Evolutionary conservation across 2,888 invertebrate genomes (phyloP), one percentile per base, ranked within the genome.

Genomic region (Drosophila quinaria): DNA sequence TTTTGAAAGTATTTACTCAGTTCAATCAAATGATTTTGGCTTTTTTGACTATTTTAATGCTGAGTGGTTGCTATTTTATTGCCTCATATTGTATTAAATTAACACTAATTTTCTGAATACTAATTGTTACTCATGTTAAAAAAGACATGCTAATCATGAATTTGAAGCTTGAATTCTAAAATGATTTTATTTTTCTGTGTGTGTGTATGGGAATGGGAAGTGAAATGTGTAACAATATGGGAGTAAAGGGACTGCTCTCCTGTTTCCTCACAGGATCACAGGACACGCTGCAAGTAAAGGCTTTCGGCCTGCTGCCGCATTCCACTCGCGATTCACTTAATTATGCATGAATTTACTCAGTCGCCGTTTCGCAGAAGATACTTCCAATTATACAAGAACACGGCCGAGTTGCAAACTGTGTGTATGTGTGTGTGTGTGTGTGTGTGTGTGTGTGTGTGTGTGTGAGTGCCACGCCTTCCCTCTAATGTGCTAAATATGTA

Each of bases 321-420:
- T 19, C 19, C 22, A 25, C 55, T 56, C 35, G 78, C 78, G 78
- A 77, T 78, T 61, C 64, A 54, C 67, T 81, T 78, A 79, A 79
- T 77, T 79, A 79, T 79, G 78, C 81, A 79, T 80, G 78, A 79
- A 77, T 81, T 79, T 78, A 80, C 81, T 78, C 72, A 77, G 78
- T 51, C 37, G 29, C 42, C 42, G 41, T 51, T 59, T 59, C 64
- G 65, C 64, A 46, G 47, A 59, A 66, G 63, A 74, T 63, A 66
- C 79, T 70, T 41, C 54, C 70, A 73, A 80, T 77, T 76, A 80
- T 66, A 77, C 78, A 74, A 54, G 74, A 41, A 64, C 69, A 61
- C 69, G 74, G 47, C 37, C 50, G 39, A 59, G 58, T 47, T 56
- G 59, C 55, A 22, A 56, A 60, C 42, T 19, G n/a, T 8, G n/a